Percentiles rank a stretch among this genome's conserved stretches.
These are phyloP conservation scores for Mechanitis mazaeus DNA, from an alignment of 2,888 invertebrate species.

Conservation along the genomic window DNA sequence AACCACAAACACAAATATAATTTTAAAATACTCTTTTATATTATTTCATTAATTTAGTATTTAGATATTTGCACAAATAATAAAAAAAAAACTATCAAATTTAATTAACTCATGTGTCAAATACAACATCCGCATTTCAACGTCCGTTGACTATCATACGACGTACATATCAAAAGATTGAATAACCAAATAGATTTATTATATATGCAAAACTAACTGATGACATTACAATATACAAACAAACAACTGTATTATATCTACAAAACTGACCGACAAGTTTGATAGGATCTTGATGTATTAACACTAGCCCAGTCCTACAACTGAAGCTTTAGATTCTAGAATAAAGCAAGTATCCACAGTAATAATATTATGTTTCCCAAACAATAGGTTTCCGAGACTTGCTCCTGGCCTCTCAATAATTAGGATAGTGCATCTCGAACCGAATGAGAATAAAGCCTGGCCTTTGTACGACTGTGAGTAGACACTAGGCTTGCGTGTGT, in stretches of 20 bases:
- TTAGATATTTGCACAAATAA: too few relatives aligned
- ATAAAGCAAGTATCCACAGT: conserved; percentile 34
- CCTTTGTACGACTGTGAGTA: conserved; percentile 54
- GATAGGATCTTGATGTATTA: conserved; percentile 6
- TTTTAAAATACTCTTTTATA: too few relatives aligned
- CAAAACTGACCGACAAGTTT: not conserved
- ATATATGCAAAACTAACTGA: not conserved
- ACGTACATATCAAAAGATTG: too few relatives aligned
- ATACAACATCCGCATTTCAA: too few relatives aligned
- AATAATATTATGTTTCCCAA: conserved; percentile 43
- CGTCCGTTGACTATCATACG: too few relatives aligned
- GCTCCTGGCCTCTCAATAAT: conserved; percentile 66
- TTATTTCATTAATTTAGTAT: too few relatives aligned
- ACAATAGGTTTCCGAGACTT: conserved; percentile 51
- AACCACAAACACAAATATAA: too few relatives aligned
- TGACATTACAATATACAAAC: not conserved
- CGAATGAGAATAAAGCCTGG: conserved; percentile 72
- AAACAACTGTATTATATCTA: not conserved
- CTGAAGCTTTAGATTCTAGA: conserved; percentile 23
- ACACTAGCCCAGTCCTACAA: conserved; percentile 7
- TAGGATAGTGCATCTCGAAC: conserved; percentile 81
- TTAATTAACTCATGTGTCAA: too few relatives aligned
- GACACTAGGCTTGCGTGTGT: conserved; percentile 41
- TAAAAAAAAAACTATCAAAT: too few relatives aligned
- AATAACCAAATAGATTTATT: too few relatives aligned